Percentiles rank a stretch among this genome's conserved stretches.
phyloP scores from a whole-genome alignment of 2,888 invertebrate species.

The Amblyteles armatorius region DNA sequence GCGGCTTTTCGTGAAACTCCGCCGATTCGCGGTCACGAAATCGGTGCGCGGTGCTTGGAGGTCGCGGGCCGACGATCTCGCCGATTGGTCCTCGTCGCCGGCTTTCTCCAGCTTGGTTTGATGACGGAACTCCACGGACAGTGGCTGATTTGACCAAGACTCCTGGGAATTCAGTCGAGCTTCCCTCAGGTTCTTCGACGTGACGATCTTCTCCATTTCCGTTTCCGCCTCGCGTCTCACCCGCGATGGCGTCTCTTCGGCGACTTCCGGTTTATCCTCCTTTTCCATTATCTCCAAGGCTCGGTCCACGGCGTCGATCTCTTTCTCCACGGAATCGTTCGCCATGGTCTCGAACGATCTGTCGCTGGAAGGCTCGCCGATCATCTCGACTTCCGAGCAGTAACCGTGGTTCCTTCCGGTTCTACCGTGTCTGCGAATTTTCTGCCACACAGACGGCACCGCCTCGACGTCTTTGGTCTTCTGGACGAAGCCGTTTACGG shows the following conservation, averaged over 20 bases:
- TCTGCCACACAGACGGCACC: constrained; percentile 62
- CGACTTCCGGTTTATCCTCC: constrained; percentile 32
- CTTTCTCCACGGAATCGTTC: not conserved
- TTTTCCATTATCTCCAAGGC: constrained; percentile 50
- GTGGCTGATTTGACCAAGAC: constrained; percentile 80
- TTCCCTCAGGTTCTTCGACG: constrained; percentile 76
- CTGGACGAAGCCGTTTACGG: constrained; percentile 57
- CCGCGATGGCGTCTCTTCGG: constrained; percentile 63
- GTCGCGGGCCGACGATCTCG: constrained; percentile 63
- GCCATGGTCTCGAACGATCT: not conserved
- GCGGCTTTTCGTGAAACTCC: constrained; percentile 76
- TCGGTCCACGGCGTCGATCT: not conserved
- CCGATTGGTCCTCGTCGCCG: constrained; percentile 64
- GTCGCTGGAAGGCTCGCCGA: not conserved
- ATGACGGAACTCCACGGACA: constrained; percentile 79
- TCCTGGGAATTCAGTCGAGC: constrained; percentile 77
- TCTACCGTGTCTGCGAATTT: constrained; percentile 40
- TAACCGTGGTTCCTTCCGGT: constrained; percentile 51
- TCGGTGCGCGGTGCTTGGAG: constrained; percentile 78
- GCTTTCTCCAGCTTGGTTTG: constrained; percentile 72
- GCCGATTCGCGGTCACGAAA: constrained; percentile 80
- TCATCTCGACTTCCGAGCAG: constrained; percentile 62
- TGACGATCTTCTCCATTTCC: constrained; percentile 78
- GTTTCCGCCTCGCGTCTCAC: constrained; percentile 68
- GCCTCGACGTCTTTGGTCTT: constrained; percentile 68